Base-by-base conservation (phyloP, 92 coral and sea anemone species). In the Paramuricea clavata region DNA sequence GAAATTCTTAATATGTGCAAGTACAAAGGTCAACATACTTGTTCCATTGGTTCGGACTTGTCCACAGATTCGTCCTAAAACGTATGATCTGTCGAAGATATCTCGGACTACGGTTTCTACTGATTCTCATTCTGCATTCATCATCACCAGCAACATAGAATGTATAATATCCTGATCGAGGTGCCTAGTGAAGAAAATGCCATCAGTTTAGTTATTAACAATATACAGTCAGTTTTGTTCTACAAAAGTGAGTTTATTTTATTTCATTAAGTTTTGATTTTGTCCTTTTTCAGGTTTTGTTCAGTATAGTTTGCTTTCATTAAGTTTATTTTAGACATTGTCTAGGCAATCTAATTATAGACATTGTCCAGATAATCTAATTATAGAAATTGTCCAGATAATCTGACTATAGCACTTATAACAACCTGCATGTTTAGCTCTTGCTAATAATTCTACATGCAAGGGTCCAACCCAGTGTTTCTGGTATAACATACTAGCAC, bases 131-230 rank as follows among this genome's bases (percentile, higher is more conserved):
- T 32, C 83, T 83, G 41, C 93, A 90, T 23, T 83, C 90, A 54
- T 79, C 74, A 42, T 81, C 85, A 42, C 93, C 86, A 34, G 93
- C 77, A 82, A 90, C 65, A 71, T 81, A 81, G 82, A 90, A 90
- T 47, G 39, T 61, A 41, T 81, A 81, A 27, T 21, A 17, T 22
- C 93, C 93, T 27, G 90, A 69, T 67, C 54, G 56, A 21, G 93
- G 91, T 21, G 93, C 93, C 93, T 90, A 8, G 2, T 30, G 23
- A 9, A 54, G 17, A 2, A 50, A 12, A 50, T 3, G 59, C 11
- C 10, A n/a, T n/a, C n/a, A n/a, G n/a, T n/a, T n/a, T n/a, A n/a
- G n/a, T n/a, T n/a, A n/a, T n/a, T n/a, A n/a, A n/a, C n/a, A n/a
- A n/a, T n/a, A n/a, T n/a, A n/a, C n/a, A n/a, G n/a, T n/a, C n/a